Evolutionary conservation across 1,140 invertebrate genomes (phyloP).

Genomic region (Orchestia grillus): DNA sequence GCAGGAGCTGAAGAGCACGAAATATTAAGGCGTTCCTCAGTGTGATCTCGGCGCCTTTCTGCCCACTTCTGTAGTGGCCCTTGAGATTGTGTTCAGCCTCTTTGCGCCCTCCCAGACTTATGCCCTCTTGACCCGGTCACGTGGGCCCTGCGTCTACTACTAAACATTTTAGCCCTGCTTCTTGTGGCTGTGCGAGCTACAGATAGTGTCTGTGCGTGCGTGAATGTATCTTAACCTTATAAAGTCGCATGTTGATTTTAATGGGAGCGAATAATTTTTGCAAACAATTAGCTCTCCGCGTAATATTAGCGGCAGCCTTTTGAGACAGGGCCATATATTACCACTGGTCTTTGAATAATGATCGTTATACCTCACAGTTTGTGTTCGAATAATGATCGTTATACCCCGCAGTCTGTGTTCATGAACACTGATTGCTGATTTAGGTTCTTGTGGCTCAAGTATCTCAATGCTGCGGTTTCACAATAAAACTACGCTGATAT

Average conservation of each 20-base stretch:
- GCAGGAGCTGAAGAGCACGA: not conserved
- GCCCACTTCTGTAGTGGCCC: not conserved
- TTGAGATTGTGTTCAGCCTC: not conserved
- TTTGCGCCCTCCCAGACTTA: not conserved
- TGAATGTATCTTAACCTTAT: not conserved
- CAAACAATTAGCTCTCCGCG: no score
- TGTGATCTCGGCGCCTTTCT: not conserved
- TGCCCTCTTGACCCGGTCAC: not conserved
- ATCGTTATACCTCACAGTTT: no score
- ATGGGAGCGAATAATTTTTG: no score
- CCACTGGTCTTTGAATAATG: no score
- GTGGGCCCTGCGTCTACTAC: not conserved
- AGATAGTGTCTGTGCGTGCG: no score
- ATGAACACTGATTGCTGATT: not conserved
- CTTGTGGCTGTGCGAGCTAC: not conserved
- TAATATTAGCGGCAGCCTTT: no score
- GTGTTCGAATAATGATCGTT: no score
- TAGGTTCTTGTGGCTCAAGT: not conserved
- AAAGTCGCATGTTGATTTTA: no score
- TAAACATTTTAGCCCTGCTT: not conserved
- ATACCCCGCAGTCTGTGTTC: not conserved
- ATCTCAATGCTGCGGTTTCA: not conserved
- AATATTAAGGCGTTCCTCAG: not conserved
- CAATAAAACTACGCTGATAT: not conserved
- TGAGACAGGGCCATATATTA: no score